Conservation (phyloP, 2,113 vertebrate species). For the Nanorana parkeri region DNA sequence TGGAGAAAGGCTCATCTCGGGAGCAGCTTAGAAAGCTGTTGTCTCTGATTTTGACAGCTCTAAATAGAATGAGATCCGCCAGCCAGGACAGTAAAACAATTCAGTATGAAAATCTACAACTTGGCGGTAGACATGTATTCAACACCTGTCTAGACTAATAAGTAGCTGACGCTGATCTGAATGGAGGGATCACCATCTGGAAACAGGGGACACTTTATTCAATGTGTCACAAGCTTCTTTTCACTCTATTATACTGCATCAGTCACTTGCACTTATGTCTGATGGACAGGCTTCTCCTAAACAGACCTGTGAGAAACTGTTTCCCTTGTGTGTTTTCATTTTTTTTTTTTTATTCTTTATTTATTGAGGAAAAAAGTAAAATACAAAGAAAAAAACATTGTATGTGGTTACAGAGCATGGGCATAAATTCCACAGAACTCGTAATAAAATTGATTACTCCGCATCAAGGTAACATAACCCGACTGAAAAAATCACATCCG, state of each 20-base stretch:
- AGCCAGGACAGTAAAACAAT: slow-evolving; percentile 23
- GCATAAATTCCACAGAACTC: too few relatives aligned
- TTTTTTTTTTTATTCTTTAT: too few relatives aligned
- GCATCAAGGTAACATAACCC: too few relatives aligned
- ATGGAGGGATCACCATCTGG: slow-evolving; percentile 16
- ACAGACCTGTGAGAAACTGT: neutral
- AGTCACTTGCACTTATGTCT: slow-evolving; percentile 4
- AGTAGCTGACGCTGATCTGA: slow-evolving; percentile 13
- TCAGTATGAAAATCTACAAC: slow-evolving; percentile 26
- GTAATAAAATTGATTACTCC: too few relatives aligned
- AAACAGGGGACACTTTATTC: slow-evolving; percentile 11
- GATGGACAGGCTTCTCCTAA: slow-evolving; percentile 19
- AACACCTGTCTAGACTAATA: slow-evolving; percentile 38
- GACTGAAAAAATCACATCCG: too few relatives aligned
- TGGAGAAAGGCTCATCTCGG: neutral
- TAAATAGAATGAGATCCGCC: slow-evolving; percentile 37
- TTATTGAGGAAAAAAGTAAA: too few relatives aligned
- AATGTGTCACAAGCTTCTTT: slow-evolving; percentile 16
- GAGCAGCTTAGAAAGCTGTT: neutral
- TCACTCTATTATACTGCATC: slow-evolving; percentile 3
- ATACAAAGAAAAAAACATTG: too few relatives aligned
- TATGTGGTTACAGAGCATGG: too few relatives aligned
- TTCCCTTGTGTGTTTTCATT: neutral
- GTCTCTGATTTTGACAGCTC: neutral
- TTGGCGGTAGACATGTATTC: slow-evolving; percentile 3